phyloP scores from a whole-genome alignment of 92 coral and sea anemone species.

The Epizoanthus scotinus region DNA sequence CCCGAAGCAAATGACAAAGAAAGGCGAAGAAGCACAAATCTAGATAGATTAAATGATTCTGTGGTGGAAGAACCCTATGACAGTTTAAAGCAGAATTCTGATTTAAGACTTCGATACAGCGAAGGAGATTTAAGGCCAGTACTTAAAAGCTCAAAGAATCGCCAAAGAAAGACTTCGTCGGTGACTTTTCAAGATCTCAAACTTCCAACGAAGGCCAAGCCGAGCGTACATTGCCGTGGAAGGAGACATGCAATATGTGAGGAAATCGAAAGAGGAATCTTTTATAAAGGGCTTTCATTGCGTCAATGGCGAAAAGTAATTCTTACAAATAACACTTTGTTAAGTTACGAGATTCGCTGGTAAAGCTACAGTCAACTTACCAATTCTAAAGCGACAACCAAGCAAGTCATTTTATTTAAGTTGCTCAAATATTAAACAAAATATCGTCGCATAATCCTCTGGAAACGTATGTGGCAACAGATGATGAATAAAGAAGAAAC shows the following conservation, averaged over 20 bases:
- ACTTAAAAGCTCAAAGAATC: conserved; percentile 1
- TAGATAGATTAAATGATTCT: background rate
- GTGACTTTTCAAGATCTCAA: conserved; percentile 31
- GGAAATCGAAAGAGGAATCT: conserved; percentile 47
- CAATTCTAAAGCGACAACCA: no score
- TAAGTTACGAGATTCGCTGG: conserved; percentile 56
- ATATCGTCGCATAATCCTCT: no score
- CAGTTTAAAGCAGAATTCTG: background rate
- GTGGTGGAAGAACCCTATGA: background rate
- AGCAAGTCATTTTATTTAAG: no score
- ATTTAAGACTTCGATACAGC: conserved; percentile 23
- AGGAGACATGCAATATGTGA: conserved; percentile 65
- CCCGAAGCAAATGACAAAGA: background rate
- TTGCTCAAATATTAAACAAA: no score
- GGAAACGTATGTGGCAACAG: no score
- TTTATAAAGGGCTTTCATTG: conserved; percentile 52
- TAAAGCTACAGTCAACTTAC: background rate
- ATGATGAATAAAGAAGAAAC: no score
- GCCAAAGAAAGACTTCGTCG: background rate
- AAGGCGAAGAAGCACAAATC: background rate
- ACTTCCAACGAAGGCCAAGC: conserved; percentile 23
- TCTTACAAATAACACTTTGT: conserved; percentile 48
- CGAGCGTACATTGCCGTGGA: conserved; percentile 26
- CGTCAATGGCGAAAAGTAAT: conserved; percentile 69
- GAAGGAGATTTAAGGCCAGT: conserved; percentile 33